Evolutionary conservation across 2,113 vertebrate species (phyloP).

Genomic region (Pteruthius melanotis): DNA sequence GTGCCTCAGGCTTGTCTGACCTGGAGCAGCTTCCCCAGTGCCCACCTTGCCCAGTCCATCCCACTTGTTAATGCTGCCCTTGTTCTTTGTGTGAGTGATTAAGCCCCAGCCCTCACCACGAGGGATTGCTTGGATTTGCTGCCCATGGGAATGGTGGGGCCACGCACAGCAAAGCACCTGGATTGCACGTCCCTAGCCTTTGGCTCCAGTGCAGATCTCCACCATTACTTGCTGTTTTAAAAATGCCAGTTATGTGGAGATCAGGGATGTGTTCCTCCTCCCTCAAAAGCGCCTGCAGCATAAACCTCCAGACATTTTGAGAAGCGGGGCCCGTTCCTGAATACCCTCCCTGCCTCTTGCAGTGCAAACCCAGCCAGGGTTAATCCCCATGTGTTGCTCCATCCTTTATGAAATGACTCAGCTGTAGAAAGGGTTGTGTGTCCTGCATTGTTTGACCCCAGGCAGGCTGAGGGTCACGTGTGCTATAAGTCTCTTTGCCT

Average conservation of each 20-base stretch:
- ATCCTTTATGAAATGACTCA: fast-evolving
- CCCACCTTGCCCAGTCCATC: not conserved
- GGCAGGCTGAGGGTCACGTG: not conserved
- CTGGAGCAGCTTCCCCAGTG: not conserved
- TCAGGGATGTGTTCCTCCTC: not conserved
- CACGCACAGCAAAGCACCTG: not conserved
- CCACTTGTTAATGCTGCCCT: fast-evolving
- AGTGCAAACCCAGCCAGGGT: not conserved
- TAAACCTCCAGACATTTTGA: not conserved
- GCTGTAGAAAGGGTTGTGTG: not conserved
- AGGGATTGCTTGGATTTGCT: not conserved
- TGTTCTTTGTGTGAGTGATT: not conserved
- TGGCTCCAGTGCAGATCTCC: not conserved
- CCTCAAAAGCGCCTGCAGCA: not conserved
- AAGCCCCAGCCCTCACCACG: fast-evolving
- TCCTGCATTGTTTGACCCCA: not conserved
- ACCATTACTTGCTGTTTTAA: fast-evolving
- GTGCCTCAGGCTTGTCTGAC: not conserved
- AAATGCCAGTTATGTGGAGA: fast-evolving
- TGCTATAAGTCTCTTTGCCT: constrained; percentile 78
- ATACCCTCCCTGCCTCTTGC: fast-evolving
- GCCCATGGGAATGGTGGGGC: fast-evolving
- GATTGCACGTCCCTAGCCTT: fast-evolving
- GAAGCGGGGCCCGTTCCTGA: not conserved
- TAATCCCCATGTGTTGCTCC: fast-evolving